Percentiles rank a stretch among this genome's conserved stretches.
phyloP scores from a whole-genome alignment of 1,140 invertebrate genomes.

The Drosophila sulfurigaster region DNA sequence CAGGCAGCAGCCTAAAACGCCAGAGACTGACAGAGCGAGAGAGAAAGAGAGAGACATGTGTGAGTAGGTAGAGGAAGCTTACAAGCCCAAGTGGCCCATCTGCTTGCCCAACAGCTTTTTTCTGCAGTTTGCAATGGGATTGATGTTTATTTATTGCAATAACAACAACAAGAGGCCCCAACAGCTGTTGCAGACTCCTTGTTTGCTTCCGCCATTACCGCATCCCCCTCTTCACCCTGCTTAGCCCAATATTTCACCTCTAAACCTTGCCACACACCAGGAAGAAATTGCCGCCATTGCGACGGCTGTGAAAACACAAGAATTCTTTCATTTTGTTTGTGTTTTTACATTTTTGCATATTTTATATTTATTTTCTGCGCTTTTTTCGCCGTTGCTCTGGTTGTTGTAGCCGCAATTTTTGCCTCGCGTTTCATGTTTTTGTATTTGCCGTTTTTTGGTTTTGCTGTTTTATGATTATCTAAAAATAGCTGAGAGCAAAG shows the following conservation, averaged over 20 bases:
- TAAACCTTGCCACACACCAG: constrained; percentile 35
- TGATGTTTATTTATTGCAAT: constrained; percentile 13
- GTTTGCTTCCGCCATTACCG: constrained; percentile 16
- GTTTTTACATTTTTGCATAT: constrained; percentile 35
- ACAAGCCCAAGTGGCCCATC: constrained; percentile 13
- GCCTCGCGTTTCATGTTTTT: constrained; percentile 39
- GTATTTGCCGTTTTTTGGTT: constrained; percentile 37
- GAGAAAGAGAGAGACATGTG: not conserved
- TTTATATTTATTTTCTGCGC: constrained; percentile 33
- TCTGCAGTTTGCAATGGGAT: not conserved
- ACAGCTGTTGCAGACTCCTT: constrained; percentile 32
- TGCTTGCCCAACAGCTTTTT: constrained; percentile 4
- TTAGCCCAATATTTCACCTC: no score
- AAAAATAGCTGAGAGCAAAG: constrained; percentile 65
- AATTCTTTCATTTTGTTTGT: constrained; percentile 20
- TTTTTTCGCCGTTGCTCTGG: constrained; percentile 19
- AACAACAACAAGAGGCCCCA: not conserved
- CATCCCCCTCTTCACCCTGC: not conserved
- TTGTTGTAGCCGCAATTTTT: constrained; percentile 45
- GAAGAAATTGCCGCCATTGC: constrained; percentile 26
- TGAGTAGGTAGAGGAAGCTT: constrained; percentile 37
- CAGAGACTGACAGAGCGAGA: not conserved
- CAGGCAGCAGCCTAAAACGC: constrained; percentile 16
- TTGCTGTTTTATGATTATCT: constrained; percentile 42
- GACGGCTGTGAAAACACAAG: constrained; percentile 33